A percentile compares a stretch with the other conserved stretches of the same genome.
Conservation (phyloP, 2,888 invertebrate genomes). For the Ferrisia virgata region DNA sequence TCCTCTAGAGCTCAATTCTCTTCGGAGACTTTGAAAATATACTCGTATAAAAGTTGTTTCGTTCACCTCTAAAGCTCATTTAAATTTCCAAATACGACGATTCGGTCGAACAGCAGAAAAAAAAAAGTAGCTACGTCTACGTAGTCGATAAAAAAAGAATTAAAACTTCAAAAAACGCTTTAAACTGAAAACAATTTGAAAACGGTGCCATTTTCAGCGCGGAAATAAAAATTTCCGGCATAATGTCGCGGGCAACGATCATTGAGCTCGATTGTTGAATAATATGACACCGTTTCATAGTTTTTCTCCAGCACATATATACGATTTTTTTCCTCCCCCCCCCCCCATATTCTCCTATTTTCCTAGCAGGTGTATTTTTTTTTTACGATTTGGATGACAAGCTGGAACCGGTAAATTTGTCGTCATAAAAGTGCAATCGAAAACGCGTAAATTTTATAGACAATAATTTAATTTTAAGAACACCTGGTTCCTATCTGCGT, state of each 20-base stretch:
- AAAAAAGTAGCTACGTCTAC: not conserved
- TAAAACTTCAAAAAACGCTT: conserved; percentile 4
- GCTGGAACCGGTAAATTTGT: conserved; percentile 26
- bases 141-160: not conserved
- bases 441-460: conserved; percentile 6
- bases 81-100: not conserved
- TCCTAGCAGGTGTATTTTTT: not conserved
- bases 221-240: conserved; percentile 17
- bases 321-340: no score
- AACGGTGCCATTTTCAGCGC: not conserved
- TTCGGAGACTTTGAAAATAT: not conserved
- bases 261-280: not conserved
- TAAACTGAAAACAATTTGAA: conserved; percentile 5
- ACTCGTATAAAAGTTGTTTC: not conserved
- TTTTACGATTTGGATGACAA: conserved; percentile 6
- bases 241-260: not conserved
- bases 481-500: conserved; percentile 3
- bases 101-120: no score
- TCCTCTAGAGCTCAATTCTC: not conserved
- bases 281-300: not conserved
- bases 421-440: conserved; percentile 24
- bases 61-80: not conserved
- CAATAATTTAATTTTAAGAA: not conserved
- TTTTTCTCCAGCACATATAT: not conserved
- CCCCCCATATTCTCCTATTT: not conserved